Evolutionary conservation across 2,113 vertebrate species (phyloP).

Genomic region (Typhlomys cinereus): DNA sequence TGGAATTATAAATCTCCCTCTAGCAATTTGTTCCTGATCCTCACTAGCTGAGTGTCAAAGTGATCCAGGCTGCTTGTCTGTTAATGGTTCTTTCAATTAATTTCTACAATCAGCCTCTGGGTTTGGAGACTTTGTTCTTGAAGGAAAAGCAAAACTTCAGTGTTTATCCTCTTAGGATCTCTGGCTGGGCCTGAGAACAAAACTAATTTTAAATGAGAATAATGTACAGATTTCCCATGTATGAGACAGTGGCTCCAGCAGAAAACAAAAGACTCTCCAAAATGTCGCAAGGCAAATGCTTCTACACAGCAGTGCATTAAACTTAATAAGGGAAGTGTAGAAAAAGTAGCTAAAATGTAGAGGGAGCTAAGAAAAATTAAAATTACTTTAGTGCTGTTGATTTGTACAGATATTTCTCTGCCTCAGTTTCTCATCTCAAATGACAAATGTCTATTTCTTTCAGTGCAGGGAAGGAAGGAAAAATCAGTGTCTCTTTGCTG

Average conservation of each 20-base stretch:
- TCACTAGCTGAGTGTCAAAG: background rate
- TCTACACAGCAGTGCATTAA: background rate
- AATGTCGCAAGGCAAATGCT: background rate
- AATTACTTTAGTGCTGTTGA: background rate
- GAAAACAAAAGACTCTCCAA: background rate
- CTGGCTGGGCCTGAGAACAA: background rate
- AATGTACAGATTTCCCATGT: background rate
- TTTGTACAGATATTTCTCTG: background rate
- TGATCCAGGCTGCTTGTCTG: background rate
- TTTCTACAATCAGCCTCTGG: background rate
- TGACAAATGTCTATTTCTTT: background rate
- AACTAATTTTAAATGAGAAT: background rate
- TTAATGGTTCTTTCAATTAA: background rate
- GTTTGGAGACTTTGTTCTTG: slow-evolving; percentile 2
- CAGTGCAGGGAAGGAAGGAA: background rate
- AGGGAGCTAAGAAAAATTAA: background rate
- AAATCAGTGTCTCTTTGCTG: background rate
- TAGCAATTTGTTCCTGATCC: background rate
- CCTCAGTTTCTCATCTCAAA: background rate
- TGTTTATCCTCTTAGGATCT: background rate
- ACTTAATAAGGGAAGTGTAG: background rate
- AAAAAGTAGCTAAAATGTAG: too few species aligned
- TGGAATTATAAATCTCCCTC: background rate
- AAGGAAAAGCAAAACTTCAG: background rate
- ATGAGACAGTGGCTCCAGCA: too few species aligned